Evolutionary conservation across 2,888 invertebrate genomes (phyloP).

Genomic region (Taphrorychus bicolor): DNA sequence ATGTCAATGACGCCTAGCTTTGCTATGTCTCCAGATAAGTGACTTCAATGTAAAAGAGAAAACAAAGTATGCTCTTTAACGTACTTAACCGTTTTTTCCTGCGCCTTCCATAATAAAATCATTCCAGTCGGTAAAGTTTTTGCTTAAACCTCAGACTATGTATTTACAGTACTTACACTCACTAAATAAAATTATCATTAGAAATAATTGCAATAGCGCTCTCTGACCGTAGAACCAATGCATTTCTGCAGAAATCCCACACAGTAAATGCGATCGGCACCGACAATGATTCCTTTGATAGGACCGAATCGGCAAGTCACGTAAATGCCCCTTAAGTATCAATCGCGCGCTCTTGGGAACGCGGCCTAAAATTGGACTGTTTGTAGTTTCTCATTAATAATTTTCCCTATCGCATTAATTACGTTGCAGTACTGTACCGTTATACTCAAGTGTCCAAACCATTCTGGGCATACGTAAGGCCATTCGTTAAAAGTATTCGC

Average conservation of each 20-base stretch:
- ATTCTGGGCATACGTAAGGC: not conserved
- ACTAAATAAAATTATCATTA: no score
- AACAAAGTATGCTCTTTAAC: no score
- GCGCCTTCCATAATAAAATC: no score
- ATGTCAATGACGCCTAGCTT: no score
- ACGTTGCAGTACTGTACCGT: not conserved
- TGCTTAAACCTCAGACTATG: no score
- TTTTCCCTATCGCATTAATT: not conserved
- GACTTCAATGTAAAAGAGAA: no score
- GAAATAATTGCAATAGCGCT: no score
- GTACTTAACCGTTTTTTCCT: no score
- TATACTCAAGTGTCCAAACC: conserved; percentile 4
- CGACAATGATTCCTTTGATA: not conserved
- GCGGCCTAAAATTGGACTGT: not conserved
- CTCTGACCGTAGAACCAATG: no score
- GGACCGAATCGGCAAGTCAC: not conserved
- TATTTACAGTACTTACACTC: no score
- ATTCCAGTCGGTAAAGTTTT: no score
- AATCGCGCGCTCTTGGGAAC: not conserved
- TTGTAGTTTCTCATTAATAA: conserved; percentile 1
- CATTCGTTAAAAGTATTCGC: conserved; percentile 7
- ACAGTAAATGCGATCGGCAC: not conserved
- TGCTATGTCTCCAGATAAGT: no score
- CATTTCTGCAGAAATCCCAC: not conserved
- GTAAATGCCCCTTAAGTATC: not conserved